Base-by-base conservation (phyloP, 2,113 vertebrate genomes). In the Hippocampus abdominalis region DNA sequence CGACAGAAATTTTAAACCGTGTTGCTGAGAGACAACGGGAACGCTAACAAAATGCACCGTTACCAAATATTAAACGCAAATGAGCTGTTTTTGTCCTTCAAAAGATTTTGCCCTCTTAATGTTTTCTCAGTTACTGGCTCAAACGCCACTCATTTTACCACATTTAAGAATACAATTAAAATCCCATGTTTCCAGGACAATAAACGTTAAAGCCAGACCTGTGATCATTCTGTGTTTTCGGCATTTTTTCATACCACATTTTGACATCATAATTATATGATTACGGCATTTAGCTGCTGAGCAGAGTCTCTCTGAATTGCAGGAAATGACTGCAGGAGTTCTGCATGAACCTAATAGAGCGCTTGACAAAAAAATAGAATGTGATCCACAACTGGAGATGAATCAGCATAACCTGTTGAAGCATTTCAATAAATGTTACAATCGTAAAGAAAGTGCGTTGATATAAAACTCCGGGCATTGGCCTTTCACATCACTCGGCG, bases 381-480 rank as follows among this genome's bases (percentile, higher is more conserved):
- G 10, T 56, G 3, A 36, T 36, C 32, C 5, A 1, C 21, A 54
- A 54, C 8, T 54, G n/a, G 21, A 54, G 3, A 23, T 54, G n/a
- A 12, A 56, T 56, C 3, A 56, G 12, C 12, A 1, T 56, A 56
- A 25, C 12, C 9, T 57, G 10, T 57, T 27, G 12, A 13, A 54
- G 21, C 51, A 57, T 57, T 36, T 13, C 23, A 57, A 57, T 8
- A 59, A 64, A 49, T 49, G 1, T 5, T 23, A 16, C 32, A 12
- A 25, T 44, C 32, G 66, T 68, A 75, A 79, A 57, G 11, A 65
- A 78, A 71, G 36, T 56, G 40, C 44, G 69, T 75, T 69, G 70
- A 15, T 23, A 8, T 9, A 21, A 79, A 63, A 73, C 69, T 59
- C 63, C 36, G 39, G 11, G 69, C 32, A 57, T 70, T 82, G 53